Evolutionary conservation across 2,797 vertebrate species (phyloP).

Genomic region (Odontamblyopus lacepedii): DNA sequence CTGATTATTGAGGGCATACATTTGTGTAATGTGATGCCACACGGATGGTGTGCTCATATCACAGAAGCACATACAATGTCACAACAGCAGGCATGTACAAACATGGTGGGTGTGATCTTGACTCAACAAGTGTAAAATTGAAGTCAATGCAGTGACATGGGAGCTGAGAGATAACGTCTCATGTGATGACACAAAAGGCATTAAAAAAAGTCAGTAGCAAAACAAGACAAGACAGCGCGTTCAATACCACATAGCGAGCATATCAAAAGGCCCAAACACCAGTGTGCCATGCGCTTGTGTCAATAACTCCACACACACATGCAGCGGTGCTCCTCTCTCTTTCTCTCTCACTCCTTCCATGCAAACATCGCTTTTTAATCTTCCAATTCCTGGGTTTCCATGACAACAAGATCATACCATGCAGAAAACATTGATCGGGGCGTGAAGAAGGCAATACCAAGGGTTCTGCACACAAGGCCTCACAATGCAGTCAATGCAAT

Average conservation of each 20-base stretch:
- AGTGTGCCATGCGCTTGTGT: conserved; percentile 65
- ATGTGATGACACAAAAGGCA: conserved; percentile 14
- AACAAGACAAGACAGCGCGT: conserved; percentile 50
- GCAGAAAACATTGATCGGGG: conserved; percentile 84
- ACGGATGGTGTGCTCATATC: conserved; percentile 22
- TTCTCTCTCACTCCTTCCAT: conserved; percentile 79
- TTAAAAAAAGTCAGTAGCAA: conserved; percentile 11
- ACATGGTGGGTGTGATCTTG: conserved; percentile 18
- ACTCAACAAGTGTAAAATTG: conserved; percentile 48
- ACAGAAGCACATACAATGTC: conserved; percentile 12
- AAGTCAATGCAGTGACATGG: conserved; percentile 50
- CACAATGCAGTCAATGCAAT: conserved; percentile 90
- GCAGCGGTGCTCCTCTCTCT: conserved; percentile 73
- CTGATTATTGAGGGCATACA: neutral
- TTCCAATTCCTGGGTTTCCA: conserved; percentile 96
- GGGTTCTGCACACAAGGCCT: conserved; percentile 92
- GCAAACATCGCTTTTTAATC: conserved; percentile 83
- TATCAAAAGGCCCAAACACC: conserved; percentile 48
- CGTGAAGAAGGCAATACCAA: conserved; percentile 90
- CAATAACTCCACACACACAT: conserved; percentile 68
- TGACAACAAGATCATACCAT: conserved; percentile 89
- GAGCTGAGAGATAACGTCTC: conserved; percentile 23
- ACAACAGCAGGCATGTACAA: conserved; percentile 27
- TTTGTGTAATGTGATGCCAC: conserved; percentile 10
- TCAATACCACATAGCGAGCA: conserved; percentile 50